phyloP scores from a whole-genome alignment of 2,888 invertebrate genomes.

The Oscheius sp. region DNA sequence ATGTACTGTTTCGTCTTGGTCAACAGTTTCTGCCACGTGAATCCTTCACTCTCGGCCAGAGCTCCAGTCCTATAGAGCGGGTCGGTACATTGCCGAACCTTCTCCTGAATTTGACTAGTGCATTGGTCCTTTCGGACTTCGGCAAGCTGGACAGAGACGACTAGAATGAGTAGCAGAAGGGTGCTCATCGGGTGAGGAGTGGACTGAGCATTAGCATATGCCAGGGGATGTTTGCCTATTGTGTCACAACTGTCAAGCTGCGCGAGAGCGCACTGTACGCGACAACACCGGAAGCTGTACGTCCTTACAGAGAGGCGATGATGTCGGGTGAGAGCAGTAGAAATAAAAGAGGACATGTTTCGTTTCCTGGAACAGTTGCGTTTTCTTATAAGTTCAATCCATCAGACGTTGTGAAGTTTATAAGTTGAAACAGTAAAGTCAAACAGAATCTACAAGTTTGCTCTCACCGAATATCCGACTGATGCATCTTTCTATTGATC shows the following conservation, averaged over 20 bases:
- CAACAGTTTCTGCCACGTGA: conserved; percentile 58
- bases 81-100: conserved; percentile 56
- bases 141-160: not conserved
- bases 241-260: conserved; percentile 33
- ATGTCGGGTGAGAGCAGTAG: not conserved
- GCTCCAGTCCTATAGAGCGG: conserved; percentile 61
- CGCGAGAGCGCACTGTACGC: conserved; percentile 1
- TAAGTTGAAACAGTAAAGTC: no score
- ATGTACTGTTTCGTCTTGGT: conserved; percentile 60
- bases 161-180: not conserved
- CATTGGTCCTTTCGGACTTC: conserved; percentile 6
- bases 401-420: no score
- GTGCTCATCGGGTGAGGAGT: conserved; percentile 26
- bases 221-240: conserved; percentile 27
- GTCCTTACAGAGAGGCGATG: not conserved
- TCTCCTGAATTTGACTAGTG: conserved; percentile 22
- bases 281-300: conserved; percentile 29
- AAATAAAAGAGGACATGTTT: no score
- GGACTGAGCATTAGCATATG: conserved; percentile 33
- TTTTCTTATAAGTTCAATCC: no score
- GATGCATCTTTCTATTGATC: no score
- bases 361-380: no score
- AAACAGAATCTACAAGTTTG: no score
- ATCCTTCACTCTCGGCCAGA: conserved; percentile 45
- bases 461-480: no score